Evolutionary conservation across 2,888 invertebrate species (phyloP).

Genomic region (Dyspetes luteomarginatus): DNA sequence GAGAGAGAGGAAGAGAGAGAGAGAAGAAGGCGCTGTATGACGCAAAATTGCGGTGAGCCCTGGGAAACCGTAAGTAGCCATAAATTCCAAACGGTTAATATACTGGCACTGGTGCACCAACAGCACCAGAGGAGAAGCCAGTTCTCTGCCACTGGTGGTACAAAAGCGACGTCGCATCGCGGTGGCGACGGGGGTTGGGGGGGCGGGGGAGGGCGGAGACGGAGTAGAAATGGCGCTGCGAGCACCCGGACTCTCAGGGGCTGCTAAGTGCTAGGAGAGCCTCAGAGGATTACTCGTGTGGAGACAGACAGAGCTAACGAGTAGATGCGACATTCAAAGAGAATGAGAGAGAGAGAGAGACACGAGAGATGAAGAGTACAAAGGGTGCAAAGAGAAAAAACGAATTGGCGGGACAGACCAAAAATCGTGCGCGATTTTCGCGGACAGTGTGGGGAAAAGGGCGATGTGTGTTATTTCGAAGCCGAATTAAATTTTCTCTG

Average conservation of each 20-base stretch:
- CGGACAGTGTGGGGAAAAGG: background rate
- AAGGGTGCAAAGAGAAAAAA: conserved; percentile 28
- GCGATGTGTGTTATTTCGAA: conserved; percentile 68
- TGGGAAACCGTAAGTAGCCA: conserved; percentile 72
- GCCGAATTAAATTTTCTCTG: conserved; percentile 72
- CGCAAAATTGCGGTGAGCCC: conserved; percentile 71
- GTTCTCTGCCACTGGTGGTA: background rate
- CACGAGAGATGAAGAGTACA: background rate
- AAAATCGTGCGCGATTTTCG: conserved; percentile 51
- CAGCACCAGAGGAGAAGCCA: background rate
- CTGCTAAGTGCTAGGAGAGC: background rate
- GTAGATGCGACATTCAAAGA: conserved; percentile 10
- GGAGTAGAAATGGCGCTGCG: background rate
- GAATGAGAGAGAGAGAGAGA: conserved; percentile 23
- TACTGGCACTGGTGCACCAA: conserved; percentile 66
- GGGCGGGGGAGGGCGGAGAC: background rate
- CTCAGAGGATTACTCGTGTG: background rate
- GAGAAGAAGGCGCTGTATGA: conserved; percentile 35
- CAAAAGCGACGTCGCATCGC: conserved; percentile 54
- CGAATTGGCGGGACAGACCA: conserved; percentile 34
- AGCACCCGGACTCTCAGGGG: background rate
- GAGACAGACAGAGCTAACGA: background rate
- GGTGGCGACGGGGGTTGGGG: conserved; percentile 28
- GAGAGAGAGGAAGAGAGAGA: background rate
- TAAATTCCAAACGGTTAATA: conserved; percentile 79